Conservation (phyloP, 2,888 invertebrate genomes). For the Ormyrus pomaceus region DNA sequence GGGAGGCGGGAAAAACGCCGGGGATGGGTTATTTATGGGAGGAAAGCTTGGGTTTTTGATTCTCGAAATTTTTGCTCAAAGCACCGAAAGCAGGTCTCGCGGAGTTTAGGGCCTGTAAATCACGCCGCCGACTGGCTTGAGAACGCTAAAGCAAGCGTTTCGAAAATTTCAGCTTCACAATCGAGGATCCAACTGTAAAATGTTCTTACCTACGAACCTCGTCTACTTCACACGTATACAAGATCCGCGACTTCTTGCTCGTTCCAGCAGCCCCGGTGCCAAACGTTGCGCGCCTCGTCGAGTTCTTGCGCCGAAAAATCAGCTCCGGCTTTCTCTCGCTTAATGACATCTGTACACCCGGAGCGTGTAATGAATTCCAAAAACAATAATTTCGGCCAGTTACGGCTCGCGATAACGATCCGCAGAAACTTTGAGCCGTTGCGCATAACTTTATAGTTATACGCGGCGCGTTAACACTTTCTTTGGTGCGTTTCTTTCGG, state of each 20-base stretch:
- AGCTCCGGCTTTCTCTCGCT: background rate
- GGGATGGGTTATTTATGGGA: slow-evolving; percentile 18
- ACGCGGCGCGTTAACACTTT: slow-evolving; percentile 34
- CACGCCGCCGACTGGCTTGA: too few relatives aligned
- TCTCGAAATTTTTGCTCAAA: background rate
- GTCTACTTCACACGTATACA: too few relatives aligned
- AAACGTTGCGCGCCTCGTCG: too few relatives aligned
- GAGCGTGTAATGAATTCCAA: slow-evolving; percentile 15
- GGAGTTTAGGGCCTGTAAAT: too few relatives aligned
- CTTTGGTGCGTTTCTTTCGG: slow-evolving; percentile 1
- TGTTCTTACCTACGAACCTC: too few relatives aligned
- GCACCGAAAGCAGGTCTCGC: too few relatives aligned
- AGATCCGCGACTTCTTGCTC: background rate
- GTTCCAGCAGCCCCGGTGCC: background rate
- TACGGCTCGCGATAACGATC: background rate
- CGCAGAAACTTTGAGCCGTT: background rate
- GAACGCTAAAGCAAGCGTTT: too few relatives aligned
- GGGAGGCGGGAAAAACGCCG: background rate
- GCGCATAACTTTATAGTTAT: background rate
- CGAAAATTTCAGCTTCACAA: too few relatives aligned
- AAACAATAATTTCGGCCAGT: slow-evolving; percentile 6
- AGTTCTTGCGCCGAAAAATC: too few relatives aligned
- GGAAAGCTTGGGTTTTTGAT: slow-evolving; percentile 1
- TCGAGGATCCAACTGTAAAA: too few relatives aligned
- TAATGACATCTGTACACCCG: background rate